Conservation (phyloP, 2,113 vertebrate genomes). For the Thomomys bottae region DNA sequence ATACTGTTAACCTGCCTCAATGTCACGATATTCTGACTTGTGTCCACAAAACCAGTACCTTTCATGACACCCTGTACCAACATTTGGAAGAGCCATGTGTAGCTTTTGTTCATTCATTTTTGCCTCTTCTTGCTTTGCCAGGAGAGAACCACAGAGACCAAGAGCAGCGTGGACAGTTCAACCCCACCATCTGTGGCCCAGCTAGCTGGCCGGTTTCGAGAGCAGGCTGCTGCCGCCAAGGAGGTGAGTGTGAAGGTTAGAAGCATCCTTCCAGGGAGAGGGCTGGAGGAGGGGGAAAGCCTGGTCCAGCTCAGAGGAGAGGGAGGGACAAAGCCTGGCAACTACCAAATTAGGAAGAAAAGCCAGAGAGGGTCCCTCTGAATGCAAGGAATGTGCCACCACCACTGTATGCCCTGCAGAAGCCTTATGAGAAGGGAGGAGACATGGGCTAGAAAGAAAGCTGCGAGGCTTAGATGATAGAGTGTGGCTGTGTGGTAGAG, state of each 20-base stretch:
- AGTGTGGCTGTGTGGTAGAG: too few relatives aligned
- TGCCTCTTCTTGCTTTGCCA: conserved; percentile 73
- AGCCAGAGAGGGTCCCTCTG: conserved; percentile 53
- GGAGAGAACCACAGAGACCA: conserved; percentile 82
- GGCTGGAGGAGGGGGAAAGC: conserved; percentile 13
- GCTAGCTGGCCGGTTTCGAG: conserved; percentile 86
- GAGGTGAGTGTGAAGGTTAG: conserved; percentile 82
- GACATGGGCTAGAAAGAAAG: not conserved
- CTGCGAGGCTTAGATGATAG: too few relatives aligned
- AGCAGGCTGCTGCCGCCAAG: conserved; percentile 83
- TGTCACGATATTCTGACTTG: not conserved
- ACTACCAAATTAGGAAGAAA: conserved; percentile 67
- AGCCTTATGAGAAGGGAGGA: not conserved
- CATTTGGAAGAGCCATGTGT: rapidly evolving
- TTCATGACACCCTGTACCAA: rapidly evolving
- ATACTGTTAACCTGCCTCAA: not conserved
- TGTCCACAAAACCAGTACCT: not conserved
- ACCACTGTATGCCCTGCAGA: too few relatives aligned
- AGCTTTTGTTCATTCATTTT: not conserved
- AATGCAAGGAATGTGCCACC: conserved; percentile 47
- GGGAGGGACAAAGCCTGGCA: not conserved
- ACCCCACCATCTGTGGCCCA: conserved; percentile 85
- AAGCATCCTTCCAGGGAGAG: not conserved
- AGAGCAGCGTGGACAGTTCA: conserved; percentile 78
- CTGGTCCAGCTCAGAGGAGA: not conserved